These are phyloP conservation scores for Vultur gryphus DNA, from an alignment of 2,797 vertebrate species.

Conservation along the genomic window DNA sequence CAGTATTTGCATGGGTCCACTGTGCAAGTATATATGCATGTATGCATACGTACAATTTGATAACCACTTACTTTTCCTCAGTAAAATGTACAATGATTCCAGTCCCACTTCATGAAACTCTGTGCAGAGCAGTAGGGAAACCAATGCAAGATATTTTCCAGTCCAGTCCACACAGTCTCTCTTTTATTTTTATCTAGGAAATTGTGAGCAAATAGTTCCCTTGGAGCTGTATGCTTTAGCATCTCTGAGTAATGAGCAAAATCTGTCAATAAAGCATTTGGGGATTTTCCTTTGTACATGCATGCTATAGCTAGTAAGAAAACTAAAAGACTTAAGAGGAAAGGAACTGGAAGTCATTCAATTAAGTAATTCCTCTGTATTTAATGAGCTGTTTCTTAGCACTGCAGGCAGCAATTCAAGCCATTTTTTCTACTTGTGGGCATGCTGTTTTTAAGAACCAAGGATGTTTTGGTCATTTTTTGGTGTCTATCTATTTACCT, in stretches of 20 bases:
- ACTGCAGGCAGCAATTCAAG: neutral
- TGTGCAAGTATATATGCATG: neutral
- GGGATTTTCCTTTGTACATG: neutral
- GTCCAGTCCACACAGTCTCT: neutral
- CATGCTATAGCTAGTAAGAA: neutral
- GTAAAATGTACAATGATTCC: neutral
- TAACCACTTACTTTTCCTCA: neutral
- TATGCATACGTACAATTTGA: neutral
- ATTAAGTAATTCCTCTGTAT: neutral
- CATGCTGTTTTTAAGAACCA: neutral
- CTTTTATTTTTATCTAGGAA: constrained; percentile 17
- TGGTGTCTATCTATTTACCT: neutral
- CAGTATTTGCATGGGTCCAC: neutral
- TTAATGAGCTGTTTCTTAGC: neutral
- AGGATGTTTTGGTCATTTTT: neutral
- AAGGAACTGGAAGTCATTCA: neutral
- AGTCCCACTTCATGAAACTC: neutral
- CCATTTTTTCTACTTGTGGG: neutral
- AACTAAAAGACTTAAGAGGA: neutral
- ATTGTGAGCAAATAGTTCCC: neutral
- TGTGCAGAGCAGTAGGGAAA: neutral
- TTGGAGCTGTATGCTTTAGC: neutral
- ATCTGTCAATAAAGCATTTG: neutral
- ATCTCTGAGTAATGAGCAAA: constrained; percentile 7
- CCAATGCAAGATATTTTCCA: neutral